phyloP scores from a whole-genome alignment of 2,113 vertebrate genomes.

The Marmota monax region DNA sequence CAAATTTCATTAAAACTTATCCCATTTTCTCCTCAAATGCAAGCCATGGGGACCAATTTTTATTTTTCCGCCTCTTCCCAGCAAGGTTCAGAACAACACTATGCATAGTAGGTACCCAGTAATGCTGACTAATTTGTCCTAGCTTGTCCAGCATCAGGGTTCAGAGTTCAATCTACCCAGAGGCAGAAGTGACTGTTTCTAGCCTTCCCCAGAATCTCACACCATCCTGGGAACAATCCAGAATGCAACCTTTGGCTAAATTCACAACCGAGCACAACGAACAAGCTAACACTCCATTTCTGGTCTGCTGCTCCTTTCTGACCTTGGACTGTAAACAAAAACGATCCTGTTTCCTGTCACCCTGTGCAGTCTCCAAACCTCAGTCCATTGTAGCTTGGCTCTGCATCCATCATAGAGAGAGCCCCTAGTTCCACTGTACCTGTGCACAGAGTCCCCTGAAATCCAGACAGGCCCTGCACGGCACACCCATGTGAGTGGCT shows the following conservation, averaged over 20 bases:
- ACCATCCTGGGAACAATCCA: background rate
- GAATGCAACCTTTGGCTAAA: background rate
- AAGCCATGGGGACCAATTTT: background rate
- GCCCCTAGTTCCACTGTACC: background rate
- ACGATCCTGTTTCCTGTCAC: background rate
- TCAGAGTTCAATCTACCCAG: background rate
- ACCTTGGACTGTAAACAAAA: background rate
- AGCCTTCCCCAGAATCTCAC: background rate
- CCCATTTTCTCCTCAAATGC: background rate
- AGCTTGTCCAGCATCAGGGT: background rate
- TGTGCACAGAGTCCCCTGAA: background rate
- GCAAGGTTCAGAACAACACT: background rate
- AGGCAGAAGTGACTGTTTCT: background rate
- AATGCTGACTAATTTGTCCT: background rate
- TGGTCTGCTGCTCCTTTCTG: background rate
- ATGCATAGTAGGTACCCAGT: background rate
- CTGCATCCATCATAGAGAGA: background rate
- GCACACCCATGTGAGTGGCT: background rate
- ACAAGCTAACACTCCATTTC: background rate
- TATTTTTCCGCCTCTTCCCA: background rate
- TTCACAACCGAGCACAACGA: background rate
- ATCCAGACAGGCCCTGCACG: background rate
- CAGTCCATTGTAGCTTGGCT: background rate
- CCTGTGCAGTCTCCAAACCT: background rate
- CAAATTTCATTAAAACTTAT: slow-evolving; percentile 6